Evolutionary conservation across 2,113 vertebrate genomes (phyloP), one percentile per base, ranked within the genome.

Genomic region (Nasalis larvatus): DNA sequence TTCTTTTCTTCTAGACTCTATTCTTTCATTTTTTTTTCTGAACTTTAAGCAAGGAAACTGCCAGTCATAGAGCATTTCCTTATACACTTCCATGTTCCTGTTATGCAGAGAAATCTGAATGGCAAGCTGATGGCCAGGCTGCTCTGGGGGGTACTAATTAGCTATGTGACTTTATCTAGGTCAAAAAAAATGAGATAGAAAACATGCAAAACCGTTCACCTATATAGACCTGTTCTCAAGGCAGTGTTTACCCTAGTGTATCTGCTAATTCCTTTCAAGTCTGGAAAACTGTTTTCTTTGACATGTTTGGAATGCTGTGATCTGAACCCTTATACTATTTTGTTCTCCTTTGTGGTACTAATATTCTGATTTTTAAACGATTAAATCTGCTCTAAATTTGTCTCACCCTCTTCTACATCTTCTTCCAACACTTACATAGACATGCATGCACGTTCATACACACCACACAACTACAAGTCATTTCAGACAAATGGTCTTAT

Each of bases 311-410:
- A 47, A 20, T 47, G 16, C 32, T 86, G 13, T 42, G 54, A 76
- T 93, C 2, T 74, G 27, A 95, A 47, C 40, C 35, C 1, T 83
- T 63, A 52, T 14, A 63, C 13, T 80, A 20, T 40, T 91, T 86
- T 94, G 3, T 77, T 95, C 18, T 52, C 35, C 90, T 30, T 14
- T 21, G 18, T 74, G 21, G 1, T 80, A 68, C 21, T 58, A 58
- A 42, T 82, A 86, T 47, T 91, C 10, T 87, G 11, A 73, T 76
- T 84, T 89, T 89, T 74, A 13, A 91, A 40, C 20, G n/a, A 89
- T 85, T 86, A 88, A 37, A 35, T 76, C 1, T 84, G 9, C 73
- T 47, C 2, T 78, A 56, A 37, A 27, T 96, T 45, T 32, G 5
- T 63, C 42, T 85, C 74, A 12, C 16, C 11, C 9, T 0, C 30